Evolutionary conservation across 2,888 invertebrate genomes (phyloP), one percentile per base, ranked within the genome.

Genomic region (Diabrotica balteata): DNA sequence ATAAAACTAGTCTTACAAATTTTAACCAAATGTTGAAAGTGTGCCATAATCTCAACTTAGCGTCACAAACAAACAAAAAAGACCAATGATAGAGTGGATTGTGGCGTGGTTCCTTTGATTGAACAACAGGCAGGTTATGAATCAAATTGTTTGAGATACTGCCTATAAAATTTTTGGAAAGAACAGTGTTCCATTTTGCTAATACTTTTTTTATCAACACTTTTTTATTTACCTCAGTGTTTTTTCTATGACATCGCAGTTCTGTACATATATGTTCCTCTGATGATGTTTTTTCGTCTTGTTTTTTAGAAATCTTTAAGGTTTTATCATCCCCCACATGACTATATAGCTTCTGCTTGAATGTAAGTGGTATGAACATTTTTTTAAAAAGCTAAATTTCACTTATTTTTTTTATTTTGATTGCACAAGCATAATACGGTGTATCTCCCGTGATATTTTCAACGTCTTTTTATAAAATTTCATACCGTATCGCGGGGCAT

Each of bases 121-220:
- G 67, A 69, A 62, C 69, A 59, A 65, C 69, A 58, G 71, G 71
- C 71, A 71, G 69, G 68, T 68, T 72, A 72, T 70, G 69, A 75
- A 77, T 76, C 76, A 76, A 76, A 73, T 71, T 71, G 71, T 74
- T 73, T 73, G 77, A 78, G 77, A 79, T 79, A 79, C 79, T 79
- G 79, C 79, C 79, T 77, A 76, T 68, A 75, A 71, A 70, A 68
- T 69, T 77, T 77, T 76, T 77, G 71, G 68, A 72, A 63, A 74
- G 70, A 77, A 78, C 77, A 79, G 79, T 79, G 80, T 80, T 79
- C 80, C 78, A 78, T 77, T 77, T 72, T 71, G 69, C 69, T 71
- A 71, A 66, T 64, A 66, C 63, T 69, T 64, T 66, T 71, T 68
- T 67, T 64, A 69, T 64, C 46, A 55, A 66, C 67, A 50, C 57